A percentile compares a stretch with the other conserved stretches of the same genome.
Conservation (phyloP, 2,888 invertebrate species). For the Coelogynopora nodosa region DNA sequence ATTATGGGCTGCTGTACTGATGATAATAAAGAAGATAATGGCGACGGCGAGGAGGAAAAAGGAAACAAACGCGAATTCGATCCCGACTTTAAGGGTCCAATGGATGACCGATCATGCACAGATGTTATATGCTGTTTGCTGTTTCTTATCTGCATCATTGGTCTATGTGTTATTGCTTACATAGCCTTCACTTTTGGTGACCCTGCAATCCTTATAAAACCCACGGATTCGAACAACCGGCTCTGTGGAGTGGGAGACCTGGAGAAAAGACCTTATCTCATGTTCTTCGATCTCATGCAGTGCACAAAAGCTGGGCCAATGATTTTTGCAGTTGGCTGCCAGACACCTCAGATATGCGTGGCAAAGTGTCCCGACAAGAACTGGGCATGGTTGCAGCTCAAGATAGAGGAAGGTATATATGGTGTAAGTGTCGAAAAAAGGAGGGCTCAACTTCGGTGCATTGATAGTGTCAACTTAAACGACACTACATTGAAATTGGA, state of each 20-base stretch:
- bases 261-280: slow-evolving; percentile 56
- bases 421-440: not conserved
- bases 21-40: slow-evolving; percentile 4
- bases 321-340: slow-evolving; percentile 73
- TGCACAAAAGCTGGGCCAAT: slow-evolving; percentile 69
- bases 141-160: slow-evolving; percentile 41
- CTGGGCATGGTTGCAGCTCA: slow-evolving; percentile 45
- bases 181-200: slow-evolving; percentile 42
- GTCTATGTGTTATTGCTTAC: slow-evolving; percentile 35
- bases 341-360: slow-evolving; percentile 66
- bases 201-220: slow-evolving; percentile 42
- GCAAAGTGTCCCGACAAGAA: slow-evolving; percentile 48
- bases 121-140: slow-evolving; percentile 42
- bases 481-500: not conserved
- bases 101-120: slow-evolving; percentile 43
- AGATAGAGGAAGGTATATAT: not conserved
- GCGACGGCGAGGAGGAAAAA: not conserved
- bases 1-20: slow-evolving; percentile 15
- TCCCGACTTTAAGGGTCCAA: slow-evolving; percentile 41
- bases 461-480: slow-evolving; percentile 1
- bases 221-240: slow-evolving; percentile 44
- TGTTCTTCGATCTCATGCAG: slow-evolving; percentile 75
- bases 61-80: slow-evolving; percentile 36
- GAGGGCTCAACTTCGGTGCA: slow-evolving; percentile 32
- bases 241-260: slow-evolving; percentile 42